Evolutionary conservation across 2,888 invertebrate genomes (phyloP), one percentile per base, ranked within the genome.

Genomic region (Temnothorax ravouxi): DNA sequence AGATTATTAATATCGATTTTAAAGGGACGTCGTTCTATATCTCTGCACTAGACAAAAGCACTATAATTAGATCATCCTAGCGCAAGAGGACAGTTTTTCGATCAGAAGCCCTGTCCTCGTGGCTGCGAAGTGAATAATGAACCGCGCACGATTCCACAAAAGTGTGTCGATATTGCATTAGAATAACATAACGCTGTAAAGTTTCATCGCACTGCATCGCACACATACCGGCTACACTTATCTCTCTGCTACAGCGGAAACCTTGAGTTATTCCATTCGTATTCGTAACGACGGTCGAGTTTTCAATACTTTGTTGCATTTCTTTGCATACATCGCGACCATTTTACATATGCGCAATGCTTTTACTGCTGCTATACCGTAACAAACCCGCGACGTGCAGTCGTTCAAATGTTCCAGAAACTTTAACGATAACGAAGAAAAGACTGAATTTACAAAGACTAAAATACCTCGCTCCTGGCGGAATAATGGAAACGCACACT

Each of bases 1-100:
- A 62, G 52, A 41, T 66, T 66, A 77, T 66, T 66, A 41, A 66
- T 77, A 66, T 76, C 38, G 25, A 76, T 38, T 64, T 64, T 64
- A 64, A 76, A 64, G 18, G 18, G 62, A 38, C 13, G 18, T 21
- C 47, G 25, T 25, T 41, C 15, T 18, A 62, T 52, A 52, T 62
- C 11, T 61, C 75, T 11, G 38, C 11, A 1, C 15, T 8, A 29
- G 61, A 38, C 21, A 62, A 75, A 75, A 62, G 62, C 59, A 62
- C 6, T 38, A 54, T 38, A 54, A 71, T 21, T 71, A 38, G 25
- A 71, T 50, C 21, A 54, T n/a, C 25, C 18, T 25, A 66, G 18
- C 0, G 41, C 50, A 41, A 13, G 18, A 66, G 34, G 9, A 54
- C 44, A 54, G n/a, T n/a, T 77, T 54, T 66, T 54, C 41, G 25